Evolutionary conservation across 2,888 invertebrate genomes (phyloP), one percentile per base, ranked within the genome.

Genomic region (Dryadula phaetusa): DNA sequence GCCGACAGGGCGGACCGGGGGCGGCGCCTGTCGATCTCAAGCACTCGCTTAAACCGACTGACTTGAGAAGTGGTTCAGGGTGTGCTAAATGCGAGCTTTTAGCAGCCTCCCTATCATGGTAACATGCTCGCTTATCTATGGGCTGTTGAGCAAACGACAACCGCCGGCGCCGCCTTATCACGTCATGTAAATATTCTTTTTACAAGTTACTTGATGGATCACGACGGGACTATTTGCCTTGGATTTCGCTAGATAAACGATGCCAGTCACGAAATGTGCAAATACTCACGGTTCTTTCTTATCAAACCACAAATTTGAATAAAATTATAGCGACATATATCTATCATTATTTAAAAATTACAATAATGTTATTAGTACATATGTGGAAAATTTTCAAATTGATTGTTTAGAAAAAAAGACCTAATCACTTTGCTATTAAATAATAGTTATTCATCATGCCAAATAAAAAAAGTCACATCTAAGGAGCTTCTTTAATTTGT

Each of bases 151-250:
- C 79, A 77, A 77, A 80, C 82, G 81, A 80, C 84, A 82, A 83
- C 82, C 87, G 87, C 84, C 85, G 92, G 91, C 92, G 92, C 92
- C 92, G 84, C 82, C 85, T 92, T 92, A 92, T 92, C 92, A 84
- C 65, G 69, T 61, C 82, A 74, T 79, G 88, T 85, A 91, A 92
- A 91, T 90, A 92, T 77, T 83, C 83, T 77, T 84, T 56, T 83
- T 85, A 87, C 87, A 85, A 90, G 86, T 86, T 84, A 87, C 83
- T 88, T 85, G 78, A 77, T 88, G 79, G 86, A 85, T 85, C 84
- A 78, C 75, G 72, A 77, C 74, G 72, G 75, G 76, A 81, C 81
- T 91, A 84, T 91, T 91, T 90, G 88, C 87, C 79, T 85, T 79
- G 83, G 83, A 85, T 87, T 88, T 87, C 71, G 84, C 85, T 78